Conservation (phyloP, 2,888 invertebrate species). For the Oscheius sp. region DNA sequence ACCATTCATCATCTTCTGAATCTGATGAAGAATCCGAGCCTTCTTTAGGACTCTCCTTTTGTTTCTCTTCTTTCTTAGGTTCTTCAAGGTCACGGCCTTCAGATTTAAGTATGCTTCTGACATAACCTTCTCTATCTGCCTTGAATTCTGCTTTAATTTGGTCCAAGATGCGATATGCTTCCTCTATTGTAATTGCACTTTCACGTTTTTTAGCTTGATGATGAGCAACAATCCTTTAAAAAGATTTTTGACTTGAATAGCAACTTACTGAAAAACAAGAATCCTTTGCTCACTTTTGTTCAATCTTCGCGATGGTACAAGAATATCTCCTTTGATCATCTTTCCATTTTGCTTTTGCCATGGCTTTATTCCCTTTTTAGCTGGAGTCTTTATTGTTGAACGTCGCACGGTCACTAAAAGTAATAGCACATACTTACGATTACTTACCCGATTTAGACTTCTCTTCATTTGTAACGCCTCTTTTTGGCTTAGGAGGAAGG, state of each 20-base stretch:
- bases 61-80: background rate
- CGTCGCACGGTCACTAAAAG: too few relatives aligned
- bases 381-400: background rate
- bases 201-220: background rate
- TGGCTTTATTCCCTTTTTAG: background rate
- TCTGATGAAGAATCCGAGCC: background rate
- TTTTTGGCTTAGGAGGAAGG: too few relatives aligned
- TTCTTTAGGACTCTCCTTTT: background rate
- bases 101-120: background rate
- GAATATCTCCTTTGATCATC: background rate
- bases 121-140: background rate
- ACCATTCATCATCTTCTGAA: conserved; percentile 57
- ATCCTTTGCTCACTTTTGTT: conserved; percentile 21
- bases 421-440: background rate
- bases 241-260: background rate
- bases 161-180: background rate
- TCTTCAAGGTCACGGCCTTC: background rate
- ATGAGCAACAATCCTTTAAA: background rate
- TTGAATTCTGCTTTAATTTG: background rate
- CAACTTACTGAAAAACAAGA: conserved; percentile 7
- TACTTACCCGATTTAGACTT: too few relatives aligned
- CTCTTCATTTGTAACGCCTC: too few relatives aligned
- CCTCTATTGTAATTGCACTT: background rate
- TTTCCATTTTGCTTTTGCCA: background rate
- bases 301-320: background rate